These are phyloP conservation scores for Epinephelus cyanopodus DNA, from an alignment of 2,113 vertebrate genomes.

Conservation along the genomic window DNA sequence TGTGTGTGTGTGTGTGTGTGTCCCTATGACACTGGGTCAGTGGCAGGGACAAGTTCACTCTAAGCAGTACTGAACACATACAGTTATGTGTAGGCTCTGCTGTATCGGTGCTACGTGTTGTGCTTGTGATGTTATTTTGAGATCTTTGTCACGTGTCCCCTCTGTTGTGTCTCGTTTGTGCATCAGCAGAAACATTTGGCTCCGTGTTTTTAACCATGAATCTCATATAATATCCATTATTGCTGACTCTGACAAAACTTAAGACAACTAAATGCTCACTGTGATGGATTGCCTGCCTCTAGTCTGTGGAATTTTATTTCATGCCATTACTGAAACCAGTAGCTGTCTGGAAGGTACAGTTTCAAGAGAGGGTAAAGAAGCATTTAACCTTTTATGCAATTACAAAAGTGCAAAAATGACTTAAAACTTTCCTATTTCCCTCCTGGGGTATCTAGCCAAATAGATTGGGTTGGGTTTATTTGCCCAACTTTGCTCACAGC, in stretches of 20 bases:
- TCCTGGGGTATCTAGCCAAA: not conserved
- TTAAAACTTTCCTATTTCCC: not conserved
- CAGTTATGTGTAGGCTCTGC: not conserved
- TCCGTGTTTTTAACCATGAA: not conserved
- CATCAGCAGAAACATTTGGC: not conserved
- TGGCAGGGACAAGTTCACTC: not conserved
- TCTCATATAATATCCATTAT: not conserved
- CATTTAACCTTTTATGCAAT: not conserved
- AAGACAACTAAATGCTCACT: too few relatives aligned
- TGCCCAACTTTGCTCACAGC: not conserved
- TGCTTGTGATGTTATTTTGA: not conserved
- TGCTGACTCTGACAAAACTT: not conserved
- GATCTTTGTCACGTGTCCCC: not conserved
- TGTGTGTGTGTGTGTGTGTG: not conserved
- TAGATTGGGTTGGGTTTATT: not conserved
- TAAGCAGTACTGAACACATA: not conserved
- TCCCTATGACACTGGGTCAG: not conserved
- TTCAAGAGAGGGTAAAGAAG: not conserved
- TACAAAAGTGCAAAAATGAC: not conserved
- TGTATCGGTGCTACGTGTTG: not conserved
- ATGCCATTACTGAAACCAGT: not conserved
- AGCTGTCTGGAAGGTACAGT: not conserved
- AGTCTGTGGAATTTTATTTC: slow-evolving; percentile 2
- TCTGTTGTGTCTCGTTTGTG: not conserved
- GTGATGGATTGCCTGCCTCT: too few relatives aligned